Evolutionary conservation across 2,888 invertebrate genomes (phyloP).

Genomic region (Xylocampa areola): DNA sequence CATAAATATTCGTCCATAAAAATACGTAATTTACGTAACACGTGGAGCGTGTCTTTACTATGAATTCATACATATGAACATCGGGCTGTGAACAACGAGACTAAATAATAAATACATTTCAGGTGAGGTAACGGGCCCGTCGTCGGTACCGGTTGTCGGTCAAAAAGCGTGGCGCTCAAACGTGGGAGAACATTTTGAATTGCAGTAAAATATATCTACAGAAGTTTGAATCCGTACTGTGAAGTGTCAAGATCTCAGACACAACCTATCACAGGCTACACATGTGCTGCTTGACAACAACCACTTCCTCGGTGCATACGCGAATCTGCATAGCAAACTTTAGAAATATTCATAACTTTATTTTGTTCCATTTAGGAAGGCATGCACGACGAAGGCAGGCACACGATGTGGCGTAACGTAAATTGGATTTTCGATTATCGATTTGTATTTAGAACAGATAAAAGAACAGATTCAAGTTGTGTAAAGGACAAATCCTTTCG

Average conservation of each 20-base stretch:
- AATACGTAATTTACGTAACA: slow-evolving; percentile 49
- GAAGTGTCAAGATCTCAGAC: not conserved
- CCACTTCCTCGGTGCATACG: too few relatives aligned
- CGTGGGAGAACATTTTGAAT: slow-evolving; percentile 43
- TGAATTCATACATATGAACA: slow-evolving; percentile 43
- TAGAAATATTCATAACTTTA: too few relatives aligned
- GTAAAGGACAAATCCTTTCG: too few relatives aligned
- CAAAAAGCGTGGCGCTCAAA: slow-evolving; percentile 33
- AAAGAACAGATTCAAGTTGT: too few relatives aligned
- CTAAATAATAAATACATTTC: slow-evolving; percentile 50
- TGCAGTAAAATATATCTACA: slow-evolving; percentile 9
- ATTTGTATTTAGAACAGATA: too few relatives aligned
- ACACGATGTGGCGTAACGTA: too few relatives aligned
- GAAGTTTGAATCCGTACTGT: slow-evolving; percentile 14
- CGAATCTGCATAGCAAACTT: too few relatives aligned
- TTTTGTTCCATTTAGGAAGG: too few relatives aligned
- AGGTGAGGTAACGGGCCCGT: slow-evolving; percentile 50
- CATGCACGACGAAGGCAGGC: too few relatives aligned
- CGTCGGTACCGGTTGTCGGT: slow-evolving; percentile 49
- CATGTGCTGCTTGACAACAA: too few relatives aligned
- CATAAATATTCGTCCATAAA: slow-evolving; percentile 31
- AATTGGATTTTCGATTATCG: too few relatives aligned
- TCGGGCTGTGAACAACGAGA: slow-evolving; percentile 18
- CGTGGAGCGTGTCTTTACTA: slow-evolving; percentile 51
- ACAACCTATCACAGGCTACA: too few relatives aligned